Base-by-base conservation (phyloP, 2,888 invertebrate genomes). In the Auanema sp. region DNA sequence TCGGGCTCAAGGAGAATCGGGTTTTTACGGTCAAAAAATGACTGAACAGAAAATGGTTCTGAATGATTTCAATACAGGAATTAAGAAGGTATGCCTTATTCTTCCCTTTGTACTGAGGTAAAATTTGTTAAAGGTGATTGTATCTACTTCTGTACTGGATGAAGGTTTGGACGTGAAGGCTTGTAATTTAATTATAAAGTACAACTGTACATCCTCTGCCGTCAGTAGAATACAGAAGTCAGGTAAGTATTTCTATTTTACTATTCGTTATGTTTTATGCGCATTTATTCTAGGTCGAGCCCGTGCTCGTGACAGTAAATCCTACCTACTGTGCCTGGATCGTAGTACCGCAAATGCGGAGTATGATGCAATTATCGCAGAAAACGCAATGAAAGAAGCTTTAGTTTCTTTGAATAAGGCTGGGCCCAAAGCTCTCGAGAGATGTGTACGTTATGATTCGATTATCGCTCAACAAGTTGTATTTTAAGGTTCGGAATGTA, bases 121-220 rank as follows among this genome's bases (percentile, higher is more conserved):
- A n/a, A n/a, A n/a, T n/a, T n/a, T n/a, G n/a, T n/a, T n/a, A n/a
- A 21, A 77, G 65, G 63, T 75, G 4, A 64, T 81, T 4, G 79
- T 82, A 10, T 75, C 81, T 0, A 81, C 81, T 0, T 79, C 81
- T 0, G 80, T 81, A n/a, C 74, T 79, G 5, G 81, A 81, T 40
- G 81, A 81, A 68, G 81, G 81, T 62, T 60, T 81, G 40, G 81
- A 81, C 53, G 79, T 81, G 23, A 52, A 69, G 10, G 71, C 75
- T 1, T 82, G 81, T 72, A 82, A 81, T 64, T 67, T 81, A n/a
- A 79, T 81, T 65, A 75, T 80, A 67, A 80, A 80, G 65, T 81
- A 81, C 67, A 81, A 81, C 59, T 77, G 65, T 42, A 64, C 64
- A 44, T 74, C 65, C 60, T 74, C 74, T 4, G 77, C 81, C n/a